Percentiles rank a stretch among this genome's conserved stretches.
Conservation (phyloP, 2,797 vertebrate genomes). For the Ciconia nigra region DNA sequence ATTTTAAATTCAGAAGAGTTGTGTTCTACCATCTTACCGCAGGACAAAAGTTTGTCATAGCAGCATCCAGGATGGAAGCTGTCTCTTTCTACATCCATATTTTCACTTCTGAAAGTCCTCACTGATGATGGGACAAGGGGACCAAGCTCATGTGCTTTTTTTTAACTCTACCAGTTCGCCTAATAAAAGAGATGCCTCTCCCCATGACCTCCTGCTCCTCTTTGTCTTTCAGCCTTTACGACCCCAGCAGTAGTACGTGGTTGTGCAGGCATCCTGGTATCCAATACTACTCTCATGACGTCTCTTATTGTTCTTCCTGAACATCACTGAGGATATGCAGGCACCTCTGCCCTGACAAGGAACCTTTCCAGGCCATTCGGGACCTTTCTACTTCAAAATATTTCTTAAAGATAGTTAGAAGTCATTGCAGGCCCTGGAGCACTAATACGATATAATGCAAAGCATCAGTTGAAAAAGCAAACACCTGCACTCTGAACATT, state of each 20-base stretch:
- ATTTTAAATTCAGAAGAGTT: background rate
- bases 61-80: background rate
- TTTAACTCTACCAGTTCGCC: background rate
- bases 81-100: background rate
- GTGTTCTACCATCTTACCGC: background rate
- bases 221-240: background rate
- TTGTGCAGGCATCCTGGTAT: background rate
- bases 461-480: background rate
- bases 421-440: background rate
- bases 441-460: background rate
- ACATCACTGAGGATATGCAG: accelerated
- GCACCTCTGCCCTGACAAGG: too few relatives aligned
- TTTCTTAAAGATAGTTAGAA: background rate
- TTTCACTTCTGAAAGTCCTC: background rate
- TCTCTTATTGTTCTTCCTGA: too few relatives aligned
- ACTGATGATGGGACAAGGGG: background rate
- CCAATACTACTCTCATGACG: background rate
- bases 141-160: too few relatives aligned
- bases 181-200: too few relatives aligned
- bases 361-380: background rate
- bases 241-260: background rate
- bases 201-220: background rate
- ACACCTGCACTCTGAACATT: background rate
- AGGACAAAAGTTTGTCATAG: too few relatives aligned
- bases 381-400: background rate